phyloP scores from a whole-genome alignment of 2,113 vertebrate genomes.

The Cheilinus undulatus region DNA sequence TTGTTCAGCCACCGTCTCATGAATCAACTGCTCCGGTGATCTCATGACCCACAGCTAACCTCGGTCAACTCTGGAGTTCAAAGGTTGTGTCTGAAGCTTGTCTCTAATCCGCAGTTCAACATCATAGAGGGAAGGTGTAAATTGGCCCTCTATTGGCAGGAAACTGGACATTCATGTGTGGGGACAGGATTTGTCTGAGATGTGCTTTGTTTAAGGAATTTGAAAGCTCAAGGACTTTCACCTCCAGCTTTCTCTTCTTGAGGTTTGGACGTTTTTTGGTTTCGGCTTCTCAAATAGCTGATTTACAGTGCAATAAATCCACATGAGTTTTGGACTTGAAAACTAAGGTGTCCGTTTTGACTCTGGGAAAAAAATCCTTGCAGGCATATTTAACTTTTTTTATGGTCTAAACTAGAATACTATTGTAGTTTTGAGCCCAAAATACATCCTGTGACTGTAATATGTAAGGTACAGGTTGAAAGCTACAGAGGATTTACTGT shows the following conservation, averaged over 20 bases:
- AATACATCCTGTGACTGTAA: no score
- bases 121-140: constrained; percentile 32
- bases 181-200: not conserved
- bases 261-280: not conserved
- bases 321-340: no score
- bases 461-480: no score
- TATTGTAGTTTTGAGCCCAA: no score
- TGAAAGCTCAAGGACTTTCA: not conserved
- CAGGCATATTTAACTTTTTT: no score
- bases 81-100: constrained; percentile 54
- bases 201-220: not conserved
- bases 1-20: constrained; percentile 58
- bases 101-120: constrained; percentile 34
- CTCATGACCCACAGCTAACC: constrained; percentile 52
- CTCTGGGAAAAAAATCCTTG: not conserved
- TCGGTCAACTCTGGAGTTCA: constrained; percentile 57
- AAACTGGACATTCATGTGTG: not conserved
- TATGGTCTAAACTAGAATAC: not conserved
- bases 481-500: no score
- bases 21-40: constrained; percentile 66
- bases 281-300: not conserved
- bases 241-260: not conserved
- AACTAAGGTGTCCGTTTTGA: no score
- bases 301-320: not conserved
- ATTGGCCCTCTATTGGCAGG: constrained; percentile 32